Base-by-base conservation (phyloP, 2,797 vertebrate species). In the Pangasius sanitwongsei region DNA sequence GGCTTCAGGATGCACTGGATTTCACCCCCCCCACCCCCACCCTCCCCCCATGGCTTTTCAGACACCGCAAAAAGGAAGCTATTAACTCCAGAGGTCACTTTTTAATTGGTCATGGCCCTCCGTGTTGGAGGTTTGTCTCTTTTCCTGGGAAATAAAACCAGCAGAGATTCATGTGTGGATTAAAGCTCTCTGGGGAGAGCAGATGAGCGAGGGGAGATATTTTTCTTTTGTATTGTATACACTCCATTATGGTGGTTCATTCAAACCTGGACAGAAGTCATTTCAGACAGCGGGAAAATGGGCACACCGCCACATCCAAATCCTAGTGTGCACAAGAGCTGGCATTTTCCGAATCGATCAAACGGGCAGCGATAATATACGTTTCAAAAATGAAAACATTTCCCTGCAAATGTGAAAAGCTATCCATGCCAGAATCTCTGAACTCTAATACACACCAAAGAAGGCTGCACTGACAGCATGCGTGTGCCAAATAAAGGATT, bases 41-140 rank as follows among this genome's bases (percentile, higher is more conserved):
- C 44, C 2, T n/a, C 50, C 34, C 9, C 23, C 3, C 6, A 4
- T 3, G 16, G 50, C 53, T 81, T 59, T 81, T 81, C 78, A 37
- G 50, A 81, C 18, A 3, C 31, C 4, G 78, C 53, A 25, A n/a
- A 83, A 83, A 83, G 59, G 57, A 65, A 83, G 59, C 59, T 2
- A 83, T 83, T 65, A 83, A 83, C 82, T 83, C 82, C 41, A n/a
- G 82, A 65, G 59, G 59, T 65, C 59, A 83, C 61, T 83, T 65
- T 83, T 65, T 83, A 83, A 83, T 83, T 65, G 82, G 82, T 83
- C 12, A 7, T 0, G 57, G 37, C 12, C 23, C 1, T 63, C 59
- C 25, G 37, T n/a, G 41, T 16, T 65, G 37, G 61, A 65, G 25
- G 59, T 63, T 44, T 0, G 41, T 83, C 37, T 0, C 59, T 83